These are phyloP conservation scores for Spisula solida DNA, from an alignment of 2,888 invertebrate species.

Conservation along the genomic window DNA sequence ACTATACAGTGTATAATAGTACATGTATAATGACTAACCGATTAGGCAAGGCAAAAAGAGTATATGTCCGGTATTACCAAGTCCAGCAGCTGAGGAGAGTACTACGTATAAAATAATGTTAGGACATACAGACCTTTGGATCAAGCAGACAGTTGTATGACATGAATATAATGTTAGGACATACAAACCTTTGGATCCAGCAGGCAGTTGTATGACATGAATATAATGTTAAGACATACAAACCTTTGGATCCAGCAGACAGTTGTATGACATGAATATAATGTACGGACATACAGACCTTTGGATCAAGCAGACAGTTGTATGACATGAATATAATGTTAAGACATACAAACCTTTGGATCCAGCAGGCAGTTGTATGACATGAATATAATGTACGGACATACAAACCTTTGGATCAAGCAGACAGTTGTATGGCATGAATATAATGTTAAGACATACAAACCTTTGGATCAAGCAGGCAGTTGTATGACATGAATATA, in stretches of 20 bases:
- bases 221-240: too few relatives aligned
- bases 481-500: constrained; percentile 99
- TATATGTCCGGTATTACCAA: too few relatives aligned
- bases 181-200: too few relatives aligned
- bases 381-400: constrained; percentile 99
- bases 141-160: too few relatives aligned
- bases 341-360: too few relatives aligned
- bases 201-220: too few relatives aligned
- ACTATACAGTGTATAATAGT: too few relatives aligned
- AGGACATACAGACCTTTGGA: too few relatives aligned
- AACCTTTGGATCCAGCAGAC: constrained; percentile 92
- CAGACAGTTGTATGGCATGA: constrained; percentile 99
- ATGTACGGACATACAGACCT: constrained; percentile 99
- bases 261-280: constrained; percentile 99
- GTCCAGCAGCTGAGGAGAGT: too few relatives aligned
- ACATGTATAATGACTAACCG: not conserved
- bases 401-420: constrained; percentile 98
- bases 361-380: constrained; percentile 99
- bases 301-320: constrained; percentile 98
- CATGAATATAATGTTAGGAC: too few relatives aligned
- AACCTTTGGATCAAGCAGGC: constrained; percentile 97
- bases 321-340: constrained; percentile 99
- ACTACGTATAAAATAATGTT: too few relatives aligned
- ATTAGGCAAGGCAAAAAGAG: not conserved
- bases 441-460: too few relatives aligned